These are phyloP conservation scores for Malurus alboscapulatus DNA, from an alignment of 2,113 vertebrate genomes.

Conservation along the genomic window DNA sequence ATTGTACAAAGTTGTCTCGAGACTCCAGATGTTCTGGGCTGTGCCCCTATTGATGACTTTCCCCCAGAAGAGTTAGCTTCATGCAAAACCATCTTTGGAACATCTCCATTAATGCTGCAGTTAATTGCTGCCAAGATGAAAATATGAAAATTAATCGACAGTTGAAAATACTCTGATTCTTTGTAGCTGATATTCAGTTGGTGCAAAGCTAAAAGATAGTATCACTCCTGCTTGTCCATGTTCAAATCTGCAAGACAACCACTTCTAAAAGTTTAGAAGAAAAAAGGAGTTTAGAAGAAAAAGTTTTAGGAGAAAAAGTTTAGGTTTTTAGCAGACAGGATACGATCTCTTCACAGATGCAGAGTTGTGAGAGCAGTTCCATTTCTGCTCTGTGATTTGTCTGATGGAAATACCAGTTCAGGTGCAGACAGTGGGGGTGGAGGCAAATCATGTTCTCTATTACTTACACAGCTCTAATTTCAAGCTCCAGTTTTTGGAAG, in stretches of 20 bases:
- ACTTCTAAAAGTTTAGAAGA: not conserved
- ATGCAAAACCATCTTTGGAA: not conserved
- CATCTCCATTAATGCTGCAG: not conserved
- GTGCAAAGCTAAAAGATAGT: not conserved
- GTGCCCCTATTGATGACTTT: fast-evolving
- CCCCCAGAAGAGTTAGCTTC: not conserved
- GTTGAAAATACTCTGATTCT: not conserved
- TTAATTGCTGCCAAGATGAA: not conserved
- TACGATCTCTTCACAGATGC: not conserved
- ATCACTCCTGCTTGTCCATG: not conserved
- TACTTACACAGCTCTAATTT: conserved; percentile 73
- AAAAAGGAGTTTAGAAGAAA: too few relatives aligned
- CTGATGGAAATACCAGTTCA: conserved; percentile 38
- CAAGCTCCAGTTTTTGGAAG: conserved; percentile 71
- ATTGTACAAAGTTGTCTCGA: not conserved
- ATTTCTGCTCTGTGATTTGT: not conserved
- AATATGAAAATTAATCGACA: not conserved
- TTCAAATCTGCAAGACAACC: not conserved
- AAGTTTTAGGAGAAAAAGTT: too few relatives aligned
- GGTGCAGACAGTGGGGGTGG: conserved; percentile 40
- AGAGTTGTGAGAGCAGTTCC: not conserved
- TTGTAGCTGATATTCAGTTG: not conserved
- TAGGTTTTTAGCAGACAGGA: not conserved
- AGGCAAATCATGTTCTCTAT: conserved; percentile 68
- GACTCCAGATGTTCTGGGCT: not conserved